Evolutionary conservation across 2,888 invertebrate genomes (phyloP), one percentile per base, ranked within the genome.

Genomic region (Mythimna lalbum): DNA sequence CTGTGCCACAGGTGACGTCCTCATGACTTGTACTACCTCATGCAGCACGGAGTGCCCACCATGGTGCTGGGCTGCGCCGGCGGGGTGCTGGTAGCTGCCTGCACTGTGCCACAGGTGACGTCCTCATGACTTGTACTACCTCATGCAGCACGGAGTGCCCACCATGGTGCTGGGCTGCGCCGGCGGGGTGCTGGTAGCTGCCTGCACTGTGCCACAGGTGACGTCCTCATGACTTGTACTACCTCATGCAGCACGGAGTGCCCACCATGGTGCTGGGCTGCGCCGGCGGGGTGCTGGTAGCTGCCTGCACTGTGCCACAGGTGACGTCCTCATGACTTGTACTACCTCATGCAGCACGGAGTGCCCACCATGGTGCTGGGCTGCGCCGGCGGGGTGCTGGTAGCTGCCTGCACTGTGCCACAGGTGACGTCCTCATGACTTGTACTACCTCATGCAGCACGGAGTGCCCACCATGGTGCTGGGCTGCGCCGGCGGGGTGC

Each of bases 401-500:
- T 97, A 84, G 98, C 97, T 0, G 96, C 97, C 53, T 97, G 97
- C 88, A 96, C 96, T 78, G 97, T 98, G 63, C 98, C 98, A 4
- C 92, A 97, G 96, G 98, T 27, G 27, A 27, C 27, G 27, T 27
- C 27, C 3, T 27, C 27, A 27, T 27, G 27, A 27, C 27, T 27
- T 27, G 27, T 27, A 27, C 27, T 97, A 97, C 85, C 94, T 97
- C 49, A 94, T 97, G 90, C 97, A 97, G 87, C 94, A 96, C 66
- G 95, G 93, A 82, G 87, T 93, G 65, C 98, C 80, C 10, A 53
- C 98, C 1, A 96, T 97, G 74, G 95, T 98, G 67, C 96, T 98
- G 81, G 97, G 97, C 63, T 97, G 97, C 86, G 96, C 97, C 3
- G 97, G 97, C 73, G 97, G 97, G 23, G 94, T 96, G 68, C 93